Percentiles rank a stretch among this genome's conserved stretches.
Evolutionary conservation across 2,888 invertebrate genomes (phyloP).

Genomic region (Busseola fusca): DNA sequence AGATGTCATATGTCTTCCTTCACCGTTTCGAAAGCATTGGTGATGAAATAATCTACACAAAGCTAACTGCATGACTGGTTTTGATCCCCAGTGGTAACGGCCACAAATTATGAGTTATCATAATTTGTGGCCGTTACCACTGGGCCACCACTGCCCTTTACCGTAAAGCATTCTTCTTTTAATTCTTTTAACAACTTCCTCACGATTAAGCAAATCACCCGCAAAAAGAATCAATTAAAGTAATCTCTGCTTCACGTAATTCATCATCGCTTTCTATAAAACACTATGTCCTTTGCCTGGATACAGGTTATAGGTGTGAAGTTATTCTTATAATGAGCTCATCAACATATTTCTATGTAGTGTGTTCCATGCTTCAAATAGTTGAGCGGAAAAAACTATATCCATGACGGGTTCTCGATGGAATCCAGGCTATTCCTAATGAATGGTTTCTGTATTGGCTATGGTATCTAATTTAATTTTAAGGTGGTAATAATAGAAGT

Average conservation of each 20-base stretch:
- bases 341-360: slow-evolving; percentile 56
- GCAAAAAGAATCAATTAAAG: slow-evolving; percentile 20
- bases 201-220: not conserved
- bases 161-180: not conserved
- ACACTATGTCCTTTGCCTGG: slow-evolving; percentile 28
- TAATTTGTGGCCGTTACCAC: not conserved
- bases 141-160: not conserved
- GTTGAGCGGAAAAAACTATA: slow-evolving; percentile 44
- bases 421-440: slow-evolving; percentile 47
- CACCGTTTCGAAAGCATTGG: not conserved
- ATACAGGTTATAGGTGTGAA: slow-evolving; percentile 52
- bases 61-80: not conserved
- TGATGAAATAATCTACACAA: not conserved
- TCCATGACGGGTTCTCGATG: slow-evolving; percentile 26
- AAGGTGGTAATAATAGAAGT: slow-evolving; percentile 11
- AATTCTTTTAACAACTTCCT: not conserved
- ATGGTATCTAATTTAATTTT: slow-evolving; percentile 37
- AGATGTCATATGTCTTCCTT: not conserved
- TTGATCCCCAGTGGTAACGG: too few species aligned
- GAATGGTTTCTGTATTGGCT: slow-evolving; percentile 25
- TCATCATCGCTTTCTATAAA: slow-evolving; percentile 45
- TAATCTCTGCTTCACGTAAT: slow-evolving; percentile 21
- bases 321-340: slow-evolving; percentile 60
- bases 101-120: too few species aligned
- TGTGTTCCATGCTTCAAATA: slow-evolving; percentile 33